phyloP scores from a whole-genome alignment of 2,113 vertebrate species.

The Formicarius rufipectus region DNA sequence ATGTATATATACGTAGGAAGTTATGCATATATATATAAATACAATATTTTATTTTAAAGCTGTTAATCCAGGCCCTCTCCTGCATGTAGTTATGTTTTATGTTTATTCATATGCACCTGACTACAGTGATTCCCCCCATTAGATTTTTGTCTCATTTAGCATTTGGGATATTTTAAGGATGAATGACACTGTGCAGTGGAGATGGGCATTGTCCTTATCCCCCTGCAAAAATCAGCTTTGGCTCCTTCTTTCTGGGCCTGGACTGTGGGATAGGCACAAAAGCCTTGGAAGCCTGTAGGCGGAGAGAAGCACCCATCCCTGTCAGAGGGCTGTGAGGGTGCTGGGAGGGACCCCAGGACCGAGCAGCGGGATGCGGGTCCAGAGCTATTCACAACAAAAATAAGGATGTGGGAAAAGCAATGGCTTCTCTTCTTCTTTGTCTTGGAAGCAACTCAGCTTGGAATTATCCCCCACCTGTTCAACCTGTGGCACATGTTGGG shows the following conservation, averaged over 20 bases:
- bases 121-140: neutral
- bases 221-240: neutral
- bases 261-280: neutral
- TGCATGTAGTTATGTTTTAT: neutral
- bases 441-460: neutral
- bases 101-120: slow-evolving; percentile 17
- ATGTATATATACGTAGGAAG: neutral
- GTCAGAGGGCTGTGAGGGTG: neutral
- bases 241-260: neutral
- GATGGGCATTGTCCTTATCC: neutral
- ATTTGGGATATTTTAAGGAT: neutral
- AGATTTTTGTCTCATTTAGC: neutral
- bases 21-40: neutral
- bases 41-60: neutral
- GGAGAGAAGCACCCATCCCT: neutral
- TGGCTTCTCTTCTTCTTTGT: neutral
- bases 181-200: neutral
- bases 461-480: neutral
- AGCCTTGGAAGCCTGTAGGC: neutral
- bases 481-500: neutral
- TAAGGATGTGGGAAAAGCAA: neutral
- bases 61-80: neutral
- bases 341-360: neutral
- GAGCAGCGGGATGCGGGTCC: neutral
- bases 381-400: neutral